These are phyloP conservation scores for Hydrotaea diabolus DNA, from an alignment of 2,888 invertebrate species.

Conservation along the genomic window DNA sequence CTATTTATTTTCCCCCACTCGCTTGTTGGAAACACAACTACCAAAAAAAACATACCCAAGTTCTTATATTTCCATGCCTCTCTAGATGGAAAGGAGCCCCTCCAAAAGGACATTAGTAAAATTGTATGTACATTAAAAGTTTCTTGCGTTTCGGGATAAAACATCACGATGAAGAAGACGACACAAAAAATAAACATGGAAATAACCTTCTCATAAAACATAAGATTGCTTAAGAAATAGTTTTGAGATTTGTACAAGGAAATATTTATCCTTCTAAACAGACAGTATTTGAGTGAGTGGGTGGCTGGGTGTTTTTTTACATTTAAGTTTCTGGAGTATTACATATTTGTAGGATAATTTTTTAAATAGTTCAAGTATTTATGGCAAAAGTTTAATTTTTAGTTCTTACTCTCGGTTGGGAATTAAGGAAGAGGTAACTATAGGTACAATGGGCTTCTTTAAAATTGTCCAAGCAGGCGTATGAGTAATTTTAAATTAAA, in stretches of 20 bases:
- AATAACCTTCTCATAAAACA: not conserved
- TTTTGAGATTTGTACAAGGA: conserved; percentile 36
- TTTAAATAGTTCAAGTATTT: conserved; percentile 35
- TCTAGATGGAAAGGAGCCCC: too few relatives aligned
- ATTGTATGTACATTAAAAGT: conserved; percentile 45
- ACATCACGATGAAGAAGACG: too few relatives aligned
- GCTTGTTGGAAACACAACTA: too few relatives aligned
- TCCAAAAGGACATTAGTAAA: conserved; percentile 38
- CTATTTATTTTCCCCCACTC: too few relatives aligned
- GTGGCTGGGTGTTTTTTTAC: not conserved
- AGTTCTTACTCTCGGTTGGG: too few relatives aligned
- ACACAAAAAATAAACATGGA: too few relatives aligned
- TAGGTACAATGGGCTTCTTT: too few relatives aligned
- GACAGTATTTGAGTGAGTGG: not conserved
- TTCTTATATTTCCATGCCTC: too few relatives aligned
- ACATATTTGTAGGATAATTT: conserved; percentile 37
- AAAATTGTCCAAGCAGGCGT: too few relatives aligned
- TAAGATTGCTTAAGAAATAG: conserved; percentile 41
- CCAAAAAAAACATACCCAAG: too few relatives aligned
- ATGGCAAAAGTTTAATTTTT: not conserved
- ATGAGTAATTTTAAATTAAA: too few relatives aligned
- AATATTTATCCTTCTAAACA: not conserved
- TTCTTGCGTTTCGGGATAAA: not conserved
- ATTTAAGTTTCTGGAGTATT: not conserved
- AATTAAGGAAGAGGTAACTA: too few relatives aligned